These are phyloP conservation scores for Leptothorax acervorum DNA, from an alignment of 2,888 invertebrate genomes.

Conservation along the genomic window DNA sequence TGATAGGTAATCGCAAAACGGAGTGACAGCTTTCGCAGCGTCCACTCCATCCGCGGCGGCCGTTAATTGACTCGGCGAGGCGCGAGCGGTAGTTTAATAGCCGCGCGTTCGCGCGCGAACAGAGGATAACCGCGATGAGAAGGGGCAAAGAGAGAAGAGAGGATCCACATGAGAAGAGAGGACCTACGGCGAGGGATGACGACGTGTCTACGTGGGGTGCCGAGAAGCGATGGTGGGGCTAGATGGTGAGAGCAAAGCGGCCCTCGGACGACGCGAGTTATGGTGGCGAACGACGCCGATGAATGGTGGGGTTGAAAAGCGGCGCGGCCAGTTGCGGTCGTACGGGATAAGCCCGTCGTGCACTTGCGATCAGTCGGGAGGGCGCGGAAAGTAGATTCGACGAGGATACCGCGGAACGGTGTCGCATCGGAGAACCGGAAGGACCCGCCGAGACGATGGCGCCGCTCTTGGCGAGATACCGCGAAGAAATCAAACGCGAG, in stretches of 20 bases:
- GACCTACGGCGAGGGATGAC: constrained; percentile 39
- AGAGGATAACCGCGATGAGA: constrained; percentile 11
- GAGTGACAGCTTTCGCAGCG: constrained; percentile 2
- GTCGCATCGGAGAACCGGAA: not conserved
- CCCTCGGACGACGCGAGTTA: constrained; percentile 62
- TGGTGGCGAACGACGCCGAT: constrained; percentile 65
- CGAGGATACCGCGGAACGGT: constrained; percentile 19
- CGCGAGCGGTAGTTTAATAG: constrained; percentile 44
- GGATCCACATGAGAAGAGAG: constrained; percentile 40
- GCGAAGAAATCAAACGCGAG: not conserved
- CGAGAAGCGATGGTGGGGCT: constrained; percentile 67
- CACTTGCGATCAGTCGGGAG: constrained; percentile 71
- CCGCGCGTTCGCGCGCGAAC: constrained; percentile 45
- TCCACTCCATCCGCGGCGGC: not conserved
- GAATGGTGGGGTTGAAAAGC: constrained; percentile 76
- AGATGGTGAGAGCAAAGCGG: constrained; percentile 49
- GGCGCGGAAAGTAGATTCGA: constrained; percentile 38
- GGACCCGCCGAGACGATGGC: constrained; percentile 12
- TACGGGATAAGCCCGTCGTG: constrained; percentile 63
- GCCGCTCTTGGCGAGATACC: not conserved
- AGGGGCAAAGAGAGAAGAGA: constrained; percentile 3
- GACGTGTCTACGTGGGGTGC: constrained; percentile 44
- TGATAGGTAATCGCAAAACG: constrained; percentile 3
- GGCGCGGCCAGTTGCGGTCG: constrained; percentile 76
- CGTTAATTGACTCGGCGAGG: constrained; percentile 36